These are phyloP conservation scores for Tinea pellionella DNA, from an alignment of 2,888 invertebrate species.

Conservation along the genomic window DNA sequence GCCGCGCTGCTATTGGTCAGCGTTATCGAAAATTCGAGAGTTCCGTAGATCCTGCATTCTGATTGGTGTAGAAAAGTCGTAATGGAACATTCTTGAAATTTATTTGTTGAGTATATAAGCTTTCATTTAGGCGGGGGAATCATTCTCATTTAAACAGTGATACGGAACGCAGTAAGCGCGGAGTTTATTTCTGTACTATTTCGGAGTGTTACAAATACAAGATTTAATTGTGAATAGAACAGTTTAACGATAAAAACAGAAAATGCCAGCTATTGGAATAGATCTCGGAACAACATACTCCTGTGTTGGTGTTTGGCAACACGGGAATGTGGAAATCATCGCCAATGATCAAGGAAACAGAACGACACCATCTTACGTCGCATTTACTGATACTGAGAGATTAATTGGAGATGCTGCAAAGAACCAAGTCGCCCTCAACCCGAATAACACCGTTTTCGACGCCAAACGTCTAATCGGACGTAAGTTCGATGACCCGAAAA, in stretches of 20 bases:
- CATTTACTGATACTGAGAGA: slow-evolving; percentile 76
- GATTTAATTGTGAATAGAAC: background rate
- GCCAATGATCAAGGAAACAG: slow-evolving; percentile 76
- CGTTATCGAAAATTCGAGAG: slow-evolving; percentile 26
- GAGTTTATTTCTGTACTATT: slow-evolving; percentile 23
- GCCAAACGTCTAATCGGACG: slow-evolving; percentile 86
- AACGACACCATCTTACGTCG: slow-evolving; percentile 80
- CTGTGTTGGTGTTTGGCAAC: slow-evolving; percentile 66
- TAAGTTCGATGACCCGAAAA: slow-evolving; percentile 76
- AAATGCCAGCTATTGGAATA: slow-evolving; percentile 67
- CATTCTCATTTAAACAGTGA: slow-evolving; percentile 48
- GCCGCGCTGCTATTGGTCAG: slow-evolving; percentile 28
- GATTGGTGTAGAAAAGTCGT: slow-evolving; percentile 34
- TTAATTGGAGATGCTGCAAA: slow-evolving; percentile 78
- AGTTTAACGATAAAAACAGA: slow-evolving; percentile 18
- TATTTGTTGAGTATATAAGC: slow-evolving; percentile 41
- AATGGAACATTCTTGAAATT: background rate
- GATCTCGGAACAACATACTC: slow-evolving; percentile 70
- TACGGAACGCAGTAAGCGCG: slow-evolving; percentile 27
- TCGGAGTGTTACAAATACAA: slow-evolving; percentile 22
- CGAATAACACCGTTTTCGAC: slow-evolving; percentile 78
- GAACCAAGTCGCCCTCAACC: slow-evolving; percentile 79
- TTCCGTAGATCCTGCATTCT: slow-evolving; percentile 23
- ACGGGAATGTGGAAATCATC: slow-evolving; percentile 81
- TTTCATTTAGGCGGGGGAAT: slow-evolving; percentile 32